Percentiles rank a stretch among this genome's conserved stretches.
Evolutionary conservation across 1,140 invertebrate genomes (phyloP).

Genomic region (Zaprionus kolodkinae): DNA sequence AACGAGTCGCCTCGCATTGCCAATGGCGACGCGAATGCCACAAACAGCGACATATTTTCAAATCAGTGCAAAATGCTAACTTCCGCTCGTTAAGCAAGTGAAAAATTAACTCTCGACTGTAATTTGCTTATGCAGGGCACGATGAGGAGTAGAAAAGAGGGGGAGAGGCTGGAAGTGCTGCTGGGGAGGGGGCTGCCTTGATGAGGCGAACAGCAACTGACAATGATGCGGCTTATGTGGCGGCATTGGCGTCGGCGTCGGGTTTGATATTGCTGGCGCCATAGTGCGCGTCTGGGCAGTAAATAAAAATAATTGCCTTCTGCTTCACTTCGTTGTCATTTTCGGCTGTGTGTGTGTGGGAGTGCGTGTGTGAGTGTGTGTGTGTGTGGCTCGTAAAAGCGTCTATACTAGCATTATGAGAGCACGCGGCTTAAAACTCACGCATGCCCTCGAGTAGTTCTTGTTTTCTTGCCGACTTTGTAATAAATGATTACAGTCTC

Average conservation of each 20-base stretch:
- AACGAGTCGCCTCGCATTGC: constrained; percentile 35
- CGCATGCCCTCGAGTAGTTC: constrained; percentile 41
- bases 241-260: constrained; percentile 53
- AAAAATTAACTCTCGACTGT: constrained; percentile 82
- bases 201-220: constrained; percentile 61
- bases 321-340: constrained; percentile 78
- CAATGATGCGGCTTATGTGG: constrained; percentile 82
- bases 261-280: constrained; percentile 63
- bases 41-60: constrained; percentile 83
- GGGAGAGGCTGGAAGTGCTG: background rate
- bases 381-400: constrained; percentile 68
- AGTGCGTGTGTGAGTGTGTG: constrained; percentile 48
- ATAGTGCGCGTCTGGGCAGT: constrained; percentile 81
- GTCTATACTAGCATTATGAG: constrained; percentile 59
- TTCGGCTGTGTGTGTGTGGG: constrained; percentile 47
- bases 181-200: constrained; percentile 8
- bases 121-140: constrained; percentile 76
- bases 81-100: constrained; percentile 83
- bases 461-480: constrained; percentile 35
- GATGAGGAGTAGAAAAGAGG: constrained; percentile 10
- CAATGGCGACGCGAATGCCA: constrained; percentile 69
- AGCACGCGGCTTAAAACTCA: constrained; percentile 72
- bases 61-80: constrained; percentile 83
- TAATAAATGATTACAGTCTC: constrained; percentile 67
- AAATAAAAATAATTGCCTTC: constrained; percentile 83